phyloP scores from a whole-genome alignment of 2,797 vertebrate genomes.

The Anguilla pacifica region DNA sequence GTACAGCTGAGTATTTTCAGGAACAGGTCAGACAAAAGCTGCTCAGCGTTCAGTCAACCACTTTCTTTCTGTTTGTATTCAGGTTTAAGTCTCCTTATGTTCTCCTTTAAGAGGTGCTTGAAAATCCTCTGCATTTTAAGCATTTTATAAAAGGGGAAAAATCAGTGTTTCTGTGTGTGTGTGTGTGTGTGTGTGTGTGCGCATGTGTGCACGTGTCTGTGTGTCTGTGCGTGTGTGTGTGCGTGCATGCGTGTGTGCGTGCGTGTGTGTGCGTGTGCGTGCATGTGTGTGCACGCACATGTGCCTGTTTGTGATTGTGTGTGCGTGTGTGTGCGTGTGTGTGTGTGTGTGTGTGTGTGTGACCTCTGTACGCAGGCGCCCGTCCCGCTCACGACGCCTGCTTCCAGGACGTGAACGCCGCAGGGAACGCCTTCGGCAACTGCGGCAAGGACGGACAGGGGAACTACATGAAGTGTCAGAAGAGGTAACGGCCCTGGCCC shows the following conservation, averaged over 20 bases:
- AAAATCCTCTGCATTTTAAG: too few species aligned
- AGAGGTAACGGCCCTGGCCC: constrained; percentile 67
- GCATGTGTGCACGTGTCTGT: too few species aligned
- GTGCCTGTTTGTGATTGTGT: not conserved
- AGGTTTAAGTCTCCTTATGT: too few species aligned
- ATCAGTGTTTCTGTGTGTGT: too few species aligned
- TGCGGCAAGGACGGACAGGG: constrained; percentile 83
- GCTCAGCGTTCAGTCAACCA: not conserved
- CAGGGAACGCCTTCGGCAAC: constrained; percentile 86
- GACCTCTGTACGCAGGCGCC: constrained; percentile 72
- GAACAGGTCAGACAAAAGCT: too few species aligned
- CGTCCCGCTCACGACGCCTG: constrained; percentile 84
- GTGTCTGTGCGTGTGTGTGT: too few species aligned
- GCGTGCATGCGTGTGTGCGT: too few species aligned
- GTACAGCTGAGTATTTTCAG: too few species aligned
- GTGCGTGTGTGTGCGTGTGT: not conserved
- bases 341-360: not conserved
- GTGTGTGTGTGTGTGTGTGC: too few species aligned
- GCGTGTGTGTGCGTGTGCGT: not conserved
- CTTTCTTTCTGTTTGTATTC: not conserved
- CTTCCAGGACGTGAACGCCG: constrained; percentile 87
- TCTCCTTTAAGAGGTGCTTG: too few species aligned
- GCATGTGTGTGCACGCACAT: too few species aligned
- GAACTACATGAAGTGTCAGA: constrained; percentile 79
- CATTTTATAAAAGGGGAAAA: too few species aligned